Percentiles rank a stretch among this genome's conserved stretches.
Conservation (phyloP, 2,797 vertebrate species). For the Characodon lateralis region DNA sequence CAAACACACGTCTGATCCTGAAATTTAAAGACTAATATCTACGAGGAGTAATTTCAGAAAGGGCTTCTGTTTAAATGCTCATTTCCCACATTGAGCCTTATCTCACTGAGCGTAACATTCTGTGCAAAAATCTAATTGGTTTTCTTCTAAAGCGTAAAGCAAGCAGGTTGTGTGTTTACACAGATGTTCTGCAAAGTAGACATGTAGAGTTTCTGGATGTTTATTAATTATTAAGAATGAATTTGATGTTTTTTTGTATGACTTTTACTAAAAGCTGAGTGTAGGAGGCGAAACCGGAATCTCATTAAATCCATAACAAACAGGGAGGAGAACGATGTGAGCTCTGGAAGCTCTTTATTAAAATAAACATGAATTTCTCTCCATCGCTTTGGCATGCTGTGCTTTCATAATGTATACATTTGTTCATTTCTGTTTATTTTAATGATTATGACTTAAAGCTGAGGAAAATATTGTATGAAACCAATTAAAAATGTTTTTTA, state of each 20-base stretch:
- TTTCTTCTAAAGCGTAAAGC: constrained; percentile 41
- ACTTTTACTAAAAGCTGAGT: constrained; percentile 23
- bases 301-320: constrained; percentile 34
- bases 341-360: not conserved
- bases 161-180: constrained; percentile 31
- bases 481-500: not conserved
- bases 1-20: constrained; percentile 28
- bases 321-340: not conserved
- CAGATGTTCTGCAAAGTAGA: constrained; percentile 14
- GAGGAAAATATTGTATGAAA: not conserved
- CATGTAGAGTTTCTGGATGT: constrained; percentile 13
- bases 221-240: constrained; percentile 26
- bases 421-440: not conserved
- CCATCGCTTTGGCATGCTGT: not conserved
- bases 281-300: constrained; percentile 51
- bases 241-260: constrained; percentile 27
- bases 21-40: constrained; percentile 41
- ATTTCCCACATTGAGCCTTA: constrained; percentile 29
- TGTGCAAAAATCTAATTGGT: constrained; percentile 36
- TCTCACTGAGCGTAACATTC: constrained; percentile 36
- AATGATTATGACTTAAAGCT: not conserved
- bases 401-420: not conserved
- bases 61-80: constrained; percentile 16
- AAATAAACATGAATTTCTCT: constrained; percentile 2
- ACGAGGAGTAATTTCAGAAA: constrained; percentile 25